Evolutionary conservation across 1,140 invertebrate genomes (phyloP), one percentile per base, ranked within the genome.

Genomic region (Latrodectus geometricus): DNA sequence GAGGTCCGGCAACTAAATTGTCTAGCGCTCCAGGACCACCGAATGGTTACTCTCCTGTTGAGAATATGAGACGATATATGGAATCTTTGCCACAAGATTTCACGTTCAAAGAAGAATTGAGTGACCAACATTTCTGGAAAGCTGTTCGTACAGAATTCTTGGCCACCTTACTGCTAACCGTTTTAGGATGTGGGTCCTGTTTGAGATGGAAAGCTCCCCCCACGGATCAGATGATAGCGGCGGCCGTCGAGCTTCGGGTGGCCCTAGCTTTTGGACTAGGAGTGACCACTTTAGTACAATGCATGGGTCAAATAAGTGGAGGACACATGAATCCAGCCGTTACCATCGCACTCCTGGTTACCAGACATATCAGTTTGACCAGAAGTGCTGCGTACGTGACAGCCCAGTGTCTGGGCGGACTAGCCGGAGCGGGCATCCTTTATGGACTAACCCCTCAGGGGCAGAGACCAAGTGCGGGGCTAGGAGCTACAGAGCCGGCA

Each of bases 271-370:
- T 92, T 81, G 92, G 92, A 66, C 89, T 92, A 12, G 87, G 89
- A 17, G 90, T 92, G 15, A 91, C 90, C 21, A 91, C 91, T n/a
- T 54, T 90, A 14, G 86, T 90, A 0, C 89, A 89, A 69, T 88
- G 89, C 79, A 88, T 91, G n/a, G 90, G 89, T 15, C 90, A 91
- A 83, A 88, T 92, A 9, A 91, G 91, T 81, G 92, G 92, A 8
- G 92, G 90, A 12, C 92, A 92, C 86, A 90, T 92, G 79, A 92
- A 92, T 88, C 91, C 92, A 0, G 91, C 91, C 17, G 91, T 92
- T 4, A 90, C 91, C 14, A 20, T 89, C 11, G 85, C 89, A 15
- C 73, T 89, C 11, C 21, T 92, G 11, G 89, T 91, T 61, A 91
- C 91, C 11, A 86, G 92, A 9, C 88, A 90, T 68, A 90, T 92